phyloP scores from a whole-genome alignment of 2,797 vertebrate species.

The Hemitrygon akajei region DNA sequence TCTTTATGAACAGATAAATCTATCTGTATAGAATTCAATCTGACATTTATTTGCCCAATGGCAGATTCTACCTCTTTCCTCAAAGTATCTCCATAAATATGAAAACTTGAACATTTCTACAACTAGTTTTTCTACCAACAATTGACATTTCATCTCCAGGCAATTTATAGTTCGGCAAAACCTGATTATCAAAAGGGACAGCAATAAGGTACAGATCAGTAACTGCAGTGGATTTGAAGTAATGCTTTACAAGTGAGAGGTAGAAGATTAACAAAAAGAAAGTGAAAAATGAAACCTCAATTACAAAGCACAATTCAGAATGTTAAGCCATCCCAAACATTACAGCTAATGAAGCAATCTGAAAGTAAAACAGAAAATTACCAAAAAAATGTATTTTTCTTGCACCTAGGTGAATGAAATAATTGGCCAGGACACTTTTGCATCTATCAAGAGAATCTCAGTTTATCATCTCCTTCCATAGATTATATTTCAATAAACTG shows the following conservation, averaged over 20 bases:
- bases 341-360: not conserved
- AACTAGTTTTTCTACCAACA: not conserved
- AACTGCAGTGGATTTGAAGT: not conserved
- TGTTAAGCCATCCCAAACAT: not conserved
- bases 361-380: not conserved
- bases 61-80: not conserved
- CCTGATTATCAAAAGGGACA: not conserved
- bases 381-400: not conserved
- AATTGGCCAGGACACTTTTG: not conserved
- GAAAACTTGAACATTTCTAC: not conserved
- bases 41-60: not conserved
- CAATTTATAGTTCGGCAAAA: not conserved
- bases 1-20: not conserved
- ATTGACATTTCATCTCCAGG: not conserved
- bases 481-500: too few species aligned
- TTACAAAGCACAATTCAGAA: not conserved
- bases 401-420: not conserved
- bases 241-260: not conserved
- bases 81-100: not conserved
- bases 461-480: not conserved
- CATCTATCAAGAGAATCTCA: not conserved
- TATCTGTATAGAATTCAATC: not conserved
- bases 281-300: not conserved
- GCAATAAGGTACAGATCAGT: not conserved
- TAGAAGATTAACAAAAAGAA: not conserved